Evolutionary conservation across 2,113 vertebrate genomes (phyloP), one percentile per base, ranked within the genome.

Genomic region (Xiphophorus maculatus): DNA sequence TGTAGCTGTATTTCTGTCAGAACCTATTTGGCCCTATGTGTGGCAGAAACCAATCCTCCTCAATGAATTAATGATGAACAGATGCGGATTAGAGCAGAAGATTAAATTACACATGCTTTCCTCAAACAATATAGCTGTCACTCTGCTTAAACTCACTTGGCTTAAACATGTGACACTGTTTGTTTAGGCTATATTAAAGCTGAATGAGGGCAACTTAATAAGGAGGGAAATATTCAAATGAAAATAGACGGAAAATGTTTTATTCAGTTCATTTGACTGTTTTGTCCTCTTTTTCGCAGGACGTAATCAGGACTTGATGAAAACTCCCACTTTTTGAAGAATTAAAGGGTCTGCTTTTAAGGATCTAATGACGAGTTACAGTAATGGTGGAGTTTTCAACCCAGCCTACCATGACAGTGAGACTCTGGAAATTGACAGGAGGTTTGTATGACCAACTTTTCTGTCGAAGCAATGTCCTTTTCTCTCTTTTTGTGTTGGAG

Each of bases 351-450:
- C 32, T 4, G 29, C 65, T 67, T 74, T 73, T 37, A 79, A 68
- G 72, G 72, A 87, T 71, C 69, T 80, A 86, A 96, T 96, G 96
- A 87, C 93, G 81, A 88, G 86, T 65, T 88, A 93, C 80, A 89
- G 90, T 82, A 91, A 84, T 33, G 86, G 93, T 69, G 93, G 91
- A 69, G 63, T 84, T 51, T 87, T 73, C 91, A 96, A 88, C 86
- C 67, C 7, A 66, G 93, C 81, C 66, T 94, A 94, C 77, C 92
- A 94, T 85, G 94, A 95, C 81, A 94, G 94, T 0, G 93, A 96
- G 61, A 96, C 95, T 0, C 69, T 93, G 80, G 94, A 96, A 85
- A 87, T 94, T 30, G 92, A 94, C 75, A 95, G 88, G 88, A 86
- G 94, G 97, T 97, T 89, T 90, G 94, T 93, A 30, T 7, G 35